Conservation (phyloP, 2,113 vertebrate species). For the Lamprotornis superbus region DNA sequence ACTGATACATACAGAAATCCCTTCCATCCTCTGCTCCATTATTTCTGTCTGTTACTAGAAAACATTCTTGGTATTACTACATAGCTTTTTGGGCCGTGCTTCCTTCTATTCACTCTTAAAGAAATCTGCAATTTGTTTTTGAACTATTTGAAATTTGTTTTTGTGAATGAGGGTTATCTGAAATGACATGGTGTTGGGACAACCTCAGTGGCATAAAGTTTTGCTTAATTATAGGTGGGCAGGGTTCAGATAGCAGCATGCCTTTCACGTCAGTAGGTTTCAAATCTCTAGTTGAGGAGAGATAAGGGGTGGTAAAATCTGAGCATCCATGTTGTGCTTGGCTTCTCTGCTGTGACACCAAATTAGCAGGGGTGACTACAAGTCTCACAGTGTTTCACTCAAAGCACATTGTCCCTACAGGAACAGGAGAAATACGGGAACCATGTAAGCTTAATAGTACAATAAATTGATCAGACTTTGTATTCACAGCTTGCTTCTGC, state of each 20-base stretch:
- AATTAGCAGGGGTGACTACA: background rate
- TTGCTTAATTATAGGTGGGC: background rate
- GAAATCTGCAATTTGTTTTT: background rate
- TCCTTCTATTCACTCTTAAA: background rate
- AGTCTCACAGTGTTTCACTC: background rate
- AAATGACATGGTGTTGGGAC: rapidly evolving
- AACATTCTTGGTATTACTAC: background rate
- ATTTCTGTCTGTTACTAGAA: background rate
- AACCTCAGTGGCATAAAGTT: background rate
- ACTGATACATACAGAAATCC: background rate
- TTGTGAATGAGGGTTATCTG: background rate
- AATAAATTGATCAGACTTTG: background rate
- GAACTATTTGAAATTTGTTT: background rate
- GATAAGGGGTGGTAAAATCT: background rate
- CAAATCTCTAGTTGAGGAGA: background rate
- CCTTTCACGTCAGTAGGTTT: background rate
- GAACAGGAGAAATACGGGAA: background rate
- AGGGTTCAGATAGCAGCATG: background rate
- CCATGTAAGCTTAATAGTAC: background rate
- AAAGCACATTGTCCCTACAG: background rate
- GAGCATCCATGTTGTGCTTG: background rate
- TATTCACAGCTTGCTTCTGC: background rate
- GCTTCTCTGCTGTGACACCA: background rate
- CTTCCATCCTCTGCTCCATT: background rate
- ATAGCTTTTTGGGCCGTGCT: background rate